These are phyloP conservation scores for Anastrepha ludens DNA, from an alignment of 1,140 invertebrate species.

Conservation along the genomic window DNA sequence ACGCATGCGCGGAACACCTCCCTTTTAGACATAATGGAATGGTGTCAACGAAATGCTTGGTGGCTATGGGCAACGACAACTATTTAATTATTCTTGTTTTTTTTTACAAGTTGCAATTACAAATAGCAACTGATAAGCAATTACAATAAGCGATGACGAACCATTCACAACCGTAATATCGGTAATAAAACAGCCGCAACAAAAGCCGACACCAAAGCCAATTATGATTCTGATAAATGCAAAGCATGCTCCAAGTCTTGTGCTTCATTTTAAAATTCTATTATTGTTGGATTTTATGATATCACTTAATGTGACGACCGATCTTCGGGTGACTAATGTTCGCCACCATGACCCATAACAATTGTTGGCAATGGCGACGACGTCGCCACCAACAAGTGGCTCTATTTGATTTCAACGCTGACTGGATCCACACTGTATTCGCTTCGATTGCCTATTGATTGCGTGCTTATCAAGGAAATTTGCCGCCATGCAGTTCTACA, in stretches of 20 bases:
- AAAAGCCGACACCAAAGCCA: not conserved
- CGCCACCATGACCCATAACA: not conserved
- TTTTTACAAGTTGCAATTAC: not conserved
- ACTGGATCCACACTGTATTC: not conserved
- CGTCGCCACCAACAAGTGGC: constrained; percentile 14
- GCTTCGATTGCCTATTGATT: not conserved
- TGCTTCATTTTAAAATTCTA: not conserved
- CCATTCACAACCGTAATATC: not conserved
- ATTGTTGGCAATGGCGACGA: constrained; percentile 9
- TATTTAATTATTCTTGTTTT: not conserved
- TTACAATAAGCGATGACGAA: constrained; percentile 8
- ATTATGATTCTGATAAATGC: not conserved
- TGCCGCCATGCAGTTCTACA: not conserved
- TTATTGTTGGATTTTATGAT: not conserved
- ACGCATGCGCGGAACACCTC: not conserved
- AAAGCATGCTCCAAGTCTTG: not conserved
- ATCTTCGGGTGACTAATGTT: not conserved
- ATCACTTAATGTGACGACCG: not conserved
- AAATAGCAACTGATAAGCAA: constrained; percentile 1
- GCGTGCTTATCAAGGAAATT: constrained; percentile 1
- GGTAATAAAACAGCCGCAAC: too few species aligned
- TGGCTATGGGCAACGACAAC: not conserved
- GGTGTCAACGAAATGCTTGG: not conserved
- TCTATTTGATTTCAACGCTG: not conserved
- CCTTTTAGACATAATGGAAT: not conserved